Conservation (phyloP, 2,888 invertebrate genomes). For the Molanna angustata region DNA sequence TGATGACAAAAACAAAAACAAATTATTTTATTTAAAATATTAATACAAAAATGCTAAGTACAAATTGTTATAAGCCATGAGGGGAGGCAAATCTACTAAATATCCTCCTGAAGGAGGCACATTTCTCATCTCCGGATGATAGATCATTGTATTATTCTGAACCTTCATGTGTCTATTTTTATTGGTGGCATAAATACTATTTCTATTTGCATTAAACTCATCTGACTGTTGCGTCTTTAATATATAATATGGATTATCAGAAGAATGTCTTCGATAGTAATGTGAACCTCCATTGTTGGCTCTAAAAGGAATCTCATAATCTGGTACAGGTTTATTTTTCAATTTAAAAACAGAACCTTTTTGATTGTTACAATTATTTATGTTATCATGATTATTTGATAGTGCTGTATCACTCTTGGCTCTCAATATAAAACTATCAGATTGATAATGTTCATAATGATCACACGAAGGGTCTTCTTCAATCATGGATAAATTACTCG, state of each 20-base stretch:
- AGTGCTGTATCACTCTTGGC: constrained; percentile 27
- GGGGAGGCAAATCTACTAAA: constrained; percentile 25
- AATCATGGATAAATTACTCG: constrained; percentile 48
- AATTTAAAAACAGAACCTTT: constrained; percentile 1
- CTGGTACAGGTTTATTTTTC: constrained; percentile 5
- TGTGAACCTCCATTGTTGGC: constrained; percentile 12
- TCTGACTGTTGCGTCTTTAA: constrained; percentile 16
- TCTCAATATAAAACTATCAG: constrained; percentile 24
- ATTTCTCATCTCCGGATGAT: neutral
- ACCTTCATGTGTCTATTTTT: neutral
- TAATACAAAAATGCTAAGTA: constrained; percentile 56
- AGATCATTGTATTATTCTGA: neutral
- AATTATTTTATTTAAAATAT: too few species aligned
- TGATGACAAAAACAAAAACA: too few species aligned
- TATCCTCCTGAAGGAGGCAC: constrained; percentile 14
- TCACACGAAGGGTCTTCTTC: constrained; percentile 43
- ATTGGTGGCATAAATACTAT: too few species aligned
- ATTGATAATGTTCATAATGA: constrained; percentile 25
- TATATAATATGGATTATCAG: constrained; percentile 22
- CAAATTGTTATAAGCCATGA: constrained; percentile 43
- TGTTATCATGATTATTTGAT: constrained; percentile 8
- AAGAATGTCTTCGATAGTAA: constrained; percentile 24
- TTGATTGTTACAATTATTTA: neutral
- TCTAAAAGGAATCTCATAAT: constrained; percentile 26
- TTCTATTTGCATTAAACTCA: neutral